Evolutionary conservation across 2,113 vertebrate species (phyloP).

Genomic region (Scopus umbretta): DNA sequence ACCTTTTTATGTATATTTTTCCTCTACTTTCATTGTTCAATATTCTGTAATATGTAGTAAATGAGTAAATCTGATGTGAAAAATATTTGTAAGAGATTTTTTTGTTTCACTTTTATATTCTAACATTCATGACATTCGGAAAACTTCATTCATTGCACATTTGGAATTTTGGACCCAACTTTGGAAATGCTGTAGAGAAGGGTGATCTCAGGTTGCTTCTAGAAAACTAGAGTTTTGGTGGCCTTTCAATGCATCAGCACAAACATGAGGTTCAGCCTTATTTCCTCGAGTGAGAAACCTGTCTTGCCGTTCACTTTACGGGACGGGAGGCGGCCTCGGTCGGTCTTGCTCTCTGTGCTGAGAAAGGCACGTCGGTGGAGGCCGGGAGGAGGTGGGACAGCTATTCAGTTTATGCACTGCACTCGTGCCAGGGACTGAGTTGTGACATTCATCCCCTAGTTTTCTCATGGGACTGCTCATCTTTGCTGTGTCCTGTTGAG

Average conservation of each 20-base stretch:
- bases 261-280: not conserved
- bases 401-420: not conserved
- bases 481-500: not conserved
- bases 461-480: not conserved
- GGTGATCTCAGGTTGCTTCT: not conserved
- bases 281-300: not conserved
- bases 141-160: not conserved
- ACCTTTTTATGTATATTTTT: not conserved
- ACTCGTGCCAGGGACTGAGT: rapidly evolving
- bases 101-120: not conserved
- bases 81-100: not conserved
- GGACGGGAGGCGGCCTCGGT: too few species aligned
- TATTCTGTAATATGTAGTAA: not conserved
- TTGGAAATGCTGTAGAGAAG: not conserved
- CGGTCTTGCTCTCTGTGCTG: not conserved
- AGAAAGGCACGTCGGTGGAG: rapidly evolving
- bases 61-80: not conserved
- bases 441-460: not conserved
- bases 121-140: too few species aligned
- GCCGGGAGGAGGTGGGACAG: not conserved
- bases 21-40: not conserved
- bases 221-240: not conserved
- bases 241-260: too few species aligned
- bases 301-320: not conserved
- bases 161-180: not conserved